Base-by-base conservation (phyloP, 2,797 vertebrate genomes). In the Amazona finschi region DNA sequence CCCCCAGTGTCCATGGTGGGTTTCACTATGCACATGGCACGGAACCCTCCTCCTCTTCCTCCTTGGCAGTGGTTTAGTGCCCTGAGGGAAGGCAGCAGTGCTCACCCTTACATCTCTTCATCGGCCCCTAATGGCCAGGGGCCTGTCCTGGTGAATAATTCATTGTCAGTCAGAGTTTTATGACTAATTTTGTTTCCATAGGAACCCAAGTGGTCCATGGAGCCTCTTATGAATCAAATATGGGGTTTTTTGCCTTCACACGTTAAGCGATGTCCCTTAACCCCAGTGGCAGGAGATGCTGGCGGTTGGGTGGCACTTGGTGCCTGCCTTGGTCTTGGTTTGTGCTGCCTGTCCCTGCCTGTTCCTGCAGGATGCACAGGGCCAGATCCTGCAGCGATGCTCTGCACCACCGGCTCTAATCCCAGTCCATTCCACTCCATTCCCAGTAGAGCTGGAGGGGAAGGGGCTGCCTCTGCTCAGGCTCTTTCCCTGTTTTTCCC, bases 141-240 rank as follows among this genome's bases (percentile, higher is more conserved):
- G 85, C 73, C 75, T 82, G 95, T 95, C 97, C 96, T 31, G 80
- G 96, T 92, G 69, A 93, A 97, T 98, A 95, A 81, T 97, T 98
- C 97, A 97, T 50, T 7, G 12, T 57, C 96, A 93, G 95, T 49
- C 91, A 93, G 96, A 96, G 94, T 91, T 96, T 97, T 84, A 91
- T 96, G 13, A 39, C 94, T 89, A 72, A 81, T 97, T 95, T 57
- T 13, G 90, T 98, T 97, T 97, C 97, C 97, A 98, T 97, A 97
- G 98, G 97, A 98, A 97, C 97, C 91, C 86, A 27, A 53, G 86
- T 19, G 47, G 94, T 95, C 92, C 97, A 92, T 96, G 96, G 95
- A 94, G 97, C 97, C 95, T 60, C 9, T 30, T 96, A 97, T 72
- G 30, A 96, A 97, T 97, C 85, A 30, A 93, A 93, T 97, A 81